A percentile compares a stretch with the other conserved stretches of the same genome.
Evolutionary conservation across 2,113 vertebrate genomes (phyloP).

Genomic region (Pelecanoides urinatrix): DNA sequence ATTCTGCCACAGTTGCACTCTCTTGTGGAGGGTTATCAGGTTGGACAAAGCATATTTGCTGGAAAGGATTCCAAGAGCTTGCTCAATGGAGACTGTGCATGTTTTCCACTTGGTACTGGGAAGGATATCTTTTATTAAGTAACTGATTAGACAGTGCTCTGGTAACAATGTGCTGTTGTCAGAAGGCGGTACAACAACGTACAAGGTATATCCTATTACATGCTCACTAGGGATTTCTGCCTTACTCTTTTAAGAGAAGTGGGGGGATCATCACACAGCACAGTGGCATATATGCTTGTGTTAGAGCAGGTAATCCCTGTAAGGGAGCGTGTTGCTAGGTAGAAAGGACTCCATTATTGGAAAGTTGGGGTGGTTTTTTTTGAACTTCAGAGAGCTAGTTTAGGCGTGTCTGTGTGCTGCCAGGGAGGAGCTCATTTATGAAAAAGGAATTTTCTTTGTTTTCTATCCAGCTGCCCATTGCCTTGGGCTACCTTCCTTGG

Average conservation of each 20-base stretch:
- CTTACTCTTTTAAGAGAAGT: not conserved
- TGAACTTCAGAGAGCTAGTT: conserved; percentile 7
- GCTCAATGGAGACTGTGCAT: not conserved
- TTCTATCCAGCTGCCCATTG: conserved; percentile 40
- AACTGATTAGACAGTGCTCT: not conserved
- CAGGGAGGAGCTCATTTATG: conserved; percentile 3
- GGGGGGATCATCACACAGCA: not conserved
- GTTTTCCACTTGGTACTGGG: not conserved
- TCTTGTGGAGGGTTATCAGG: not conserved
- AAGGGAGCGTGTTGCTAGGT: not conserved
- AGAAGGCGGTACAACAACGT: not conserved
- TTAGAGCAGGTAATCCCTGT: not conserved
- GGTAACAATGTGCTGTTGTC: not conserved
- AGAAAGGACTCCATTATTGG: conserved; percentile 3
- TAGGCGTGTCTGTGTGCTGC: not conserved
- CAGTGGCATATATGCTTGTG: not conserved
- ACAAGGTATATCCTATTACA: not conserved
- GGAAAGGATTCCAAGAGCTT: not conserved
- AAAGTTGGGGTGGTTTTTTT: not conserved
- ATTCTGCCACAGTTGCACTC: not conserved
- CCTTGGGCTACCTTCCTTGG: conserved; percentile 31
- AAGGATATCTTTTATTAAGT: not conserved
- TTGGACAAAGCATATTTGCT: not conserved
- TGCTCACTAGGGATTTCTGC: not conserved
- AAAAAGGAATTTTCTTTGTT: conserved; percentile 54